Evolutionary conservation across 2,113 vertebrate species (phyloP).

Genomic region (Upupa epops): DNA sequence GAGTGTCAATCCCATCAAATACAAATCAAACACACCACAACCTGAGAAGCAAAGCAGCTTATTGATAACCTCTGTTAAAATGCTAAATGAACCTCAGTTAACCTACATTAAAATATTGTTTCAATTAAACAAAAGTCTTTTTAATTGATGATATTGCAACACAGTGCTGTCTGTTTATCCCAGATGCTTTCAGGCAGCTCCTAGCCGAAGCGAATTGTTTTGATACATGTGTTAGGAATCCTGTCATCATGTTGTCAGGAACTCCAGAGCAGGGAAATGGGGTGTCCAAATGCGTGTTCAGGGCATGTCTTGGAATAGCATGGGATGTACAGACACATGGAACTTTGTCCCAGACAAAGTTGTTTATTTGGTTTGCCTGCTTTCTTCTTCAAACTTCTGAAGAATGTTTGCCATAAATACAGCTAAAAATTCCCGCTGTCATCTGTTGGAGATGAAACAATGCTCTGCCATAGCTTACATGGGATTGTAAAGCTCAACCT

Average conservation of each 20-base stretch:
- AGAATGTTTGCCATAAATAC: neutral
- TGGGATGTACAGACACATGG: neutral
- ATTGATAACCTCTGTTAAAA: neutral
- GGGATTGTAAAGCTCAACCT: neutral
- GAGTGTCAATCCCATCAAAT: neutral
- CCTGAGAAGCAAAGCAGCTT: neutral
- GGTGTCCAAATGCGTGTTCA: neutral
- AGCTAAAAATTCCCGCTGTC: constrained; percentile 13
- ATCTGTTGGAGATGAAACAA: neutral
- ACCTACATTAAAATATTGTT: neutral
- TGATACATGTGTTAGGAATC: neutral
- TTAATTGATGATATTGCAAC: neutral
- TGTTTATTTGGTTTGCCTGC: constrained; percentile 25
- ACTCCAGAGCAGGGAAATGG: neutral
- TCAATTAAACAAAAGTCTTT: too few relatives aligned
- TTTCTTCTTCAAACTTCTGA: constrained; percentile 18
- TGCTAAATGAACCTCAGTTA: neutral
- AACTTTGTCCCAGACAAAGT: neutral
- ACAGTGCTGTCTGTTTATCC: neutral
- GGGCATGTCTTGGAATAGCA: neutral
- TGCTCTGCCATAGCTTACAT: neutral
- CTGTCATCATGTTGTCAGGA: neutral
- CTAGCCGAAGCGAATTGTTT: neutral
- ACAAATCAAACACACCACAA: neutral
- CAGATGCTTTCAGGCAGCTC: neutral